A percentile compares a stretch with the other conserved stretches of the same genome.
phyloP scores from a whole-genome alignment of 2,113 vertebrate genomes.

The Triplophysa rosa region DNA sequence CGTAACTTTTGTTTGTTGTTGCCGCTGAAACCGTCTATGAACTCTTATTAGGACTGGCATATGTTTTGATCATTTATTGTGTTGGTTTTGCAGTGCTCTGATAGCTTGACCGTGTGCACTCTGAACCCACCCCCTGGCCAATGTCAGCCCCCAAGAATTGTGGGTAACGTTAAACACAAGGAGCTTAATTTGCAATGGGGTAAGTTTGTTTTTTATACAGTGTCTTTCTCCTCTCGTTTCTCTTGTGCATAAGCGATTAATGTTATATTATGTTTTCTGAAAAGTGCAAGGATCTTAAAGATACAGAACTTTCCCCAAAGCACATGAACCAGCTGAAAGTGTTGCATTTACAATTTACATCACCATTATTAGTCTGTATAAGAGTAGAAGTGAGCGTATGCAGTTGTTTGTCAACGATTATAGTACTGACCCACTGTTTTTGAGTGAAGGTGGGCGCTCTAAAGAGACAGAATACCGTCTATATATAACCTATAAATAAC shows the following conservation, averaged over 20 bases:
- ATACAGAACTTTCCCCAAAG: too few relatives aligned
- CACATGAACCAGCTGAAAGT: too few relatives aligned
- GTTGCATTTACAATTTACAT: not conserved
- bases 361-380: not conserved
- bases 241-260: not conserved
- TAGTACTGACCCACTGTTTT: slow-evolving; percentile 27
- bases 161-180: slow-evolving; percentile 94
- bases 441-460: slow-evolving; percentile 12
- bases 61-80: not conserved
- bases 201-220: slow-evolving; percentile 51
- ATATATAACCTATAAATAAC: slow-evolving; percentile 42
- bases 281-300: too few relatives aligned
- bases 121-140: slow-evolving; percentile 86
- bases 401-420: slow-evolving; percentile 18
- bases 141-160: slow-evolving; percentile 83
- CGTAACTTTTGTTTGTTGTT: too few relatives aligned
- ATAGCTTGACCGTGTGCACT: slow-evolving; percentile 86
- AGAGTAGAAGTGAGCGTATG: not conserved
- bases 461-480: slow-evolving; percentile 6
- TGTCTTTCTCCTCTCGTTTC: not conserved
- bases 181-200: slow-evolving; percentile 95
- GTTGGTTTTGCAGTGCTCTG: slow-evolving; percentile 78
- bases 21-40: too few relatives aligned
- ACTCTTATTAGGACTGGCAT: too few relatives aligned
- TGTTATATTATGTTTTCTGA: too few relatives aligned